phyloP scores from a whole-genome alignment of 2,113 vertebrate genomes.

The Blennius ocellaris region DNA sequence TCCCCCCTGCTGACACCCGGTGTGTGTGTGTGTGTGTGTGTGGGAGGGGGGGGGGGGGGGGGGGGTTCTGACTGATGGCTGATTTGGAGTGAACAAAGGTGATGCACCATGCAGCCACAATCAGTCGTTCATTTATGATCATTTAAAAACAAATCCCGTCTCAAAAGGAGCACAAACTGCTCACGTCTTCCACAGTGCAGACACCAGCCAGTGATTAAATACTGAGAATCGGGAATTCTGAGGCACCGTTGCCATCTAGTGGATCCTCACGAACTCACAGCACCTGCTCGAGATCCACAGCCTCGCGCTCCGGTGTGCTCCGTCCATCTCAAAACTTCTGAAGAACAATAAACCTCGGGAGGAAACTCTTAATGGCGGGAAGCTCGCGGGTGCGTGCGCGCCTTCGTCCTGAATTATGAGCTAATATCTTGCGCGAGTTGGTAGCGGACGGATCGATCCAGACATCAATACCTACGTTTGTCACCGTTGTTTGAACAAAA shows the following conservation, averaged over 20 bases:
- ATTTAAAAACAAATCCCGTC: not conserved
- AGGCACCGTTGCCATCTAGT: constrained; percentile 70
- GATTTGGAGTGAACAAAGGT: constrained; percentile 16
- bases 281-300: not conserved
- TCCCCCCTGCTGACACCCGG: constrained; percentile 43
- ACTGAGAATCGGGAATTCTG: too few relatives aligned
- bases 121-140: constrained; percentile 9
- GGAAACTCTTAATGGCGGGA: not conserved
- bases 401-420: not conserved
- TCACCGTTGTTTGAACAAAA: too few relatives aligned
- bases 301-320: not conserved
- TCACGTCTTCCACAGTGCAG: too few relatives aligned
- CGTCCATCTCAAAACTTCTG: constrained; percentile 6
- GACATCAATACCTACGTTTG: too few relatives aligned
- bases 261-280: constrained; percentile 34
- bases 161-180: not conserved
- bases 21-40: too few relatives aligned
- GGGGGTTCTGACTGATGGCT: constrained; percentile 2
- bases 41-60: too few relatives aligned
- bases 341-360: not conserved
- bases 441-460: too few relatives aligned
- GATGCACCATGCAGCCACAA: constrained; percentile 13
- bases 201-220: too few relatives aligned
- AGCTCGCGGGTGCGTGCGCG: not conserved
- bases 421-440: not conserved